Conservation (phyloP, 2,113 vertebrate species). For the Sminthopsis crassicaudata region DNA sequence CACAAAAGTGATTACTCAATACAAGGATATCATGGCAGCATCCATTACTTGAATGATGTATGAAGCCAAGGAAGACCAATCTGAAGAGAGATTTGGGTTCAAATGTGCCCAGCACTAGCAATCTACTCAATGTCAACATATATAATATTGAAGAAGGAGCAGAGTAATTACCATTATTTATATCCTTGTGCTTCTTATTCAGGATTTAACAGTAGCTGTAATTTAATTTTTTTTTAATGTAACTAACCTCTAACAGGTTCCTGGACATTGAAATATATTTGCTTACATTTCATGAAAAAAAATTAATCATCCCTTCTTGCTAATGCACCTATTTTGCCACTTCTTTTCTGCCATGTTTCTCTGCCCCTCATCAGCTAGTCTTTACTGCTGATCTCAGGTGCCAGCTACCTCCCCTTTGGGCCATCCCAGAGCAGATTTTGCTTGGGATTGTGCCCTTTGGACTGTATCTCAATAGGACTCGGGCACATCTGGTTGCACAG, state of each 20-base stretch:
- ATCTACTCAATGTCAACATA: slow-evolving; percentile 1
- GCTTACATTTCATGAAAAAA: not conserved
- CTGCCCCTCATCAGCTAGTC: not conserved
- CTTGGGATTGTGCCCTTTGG: slow-evolving; percentile 72
- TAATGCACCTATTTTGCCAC: not conserved
- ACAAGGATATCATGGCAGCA: not conserved
- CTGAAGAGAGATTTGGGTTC: slow-evolving; percentile 44
- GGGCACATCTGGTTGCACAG: slow-evolving; percentile 85
- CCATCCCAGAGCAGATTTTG: slow-evolving; percentile 69
- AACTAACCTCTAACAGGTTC: slow-evolving; percentile 15
- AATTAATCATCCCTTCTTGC: not conserved
- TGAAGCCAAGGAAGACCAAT: slow-evolving; percentile 30
- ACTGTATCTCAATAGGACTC: slow-evolving; percentile 82
- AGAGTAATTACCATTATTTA: slow-evolving; percentile 12
- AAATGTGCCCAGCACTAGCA: not conserved
- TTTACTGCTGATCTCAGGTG: slow-evolving; percentile 43
- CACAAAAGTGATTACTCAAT: not conserved
- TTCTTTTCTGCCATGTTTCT: not conserved
- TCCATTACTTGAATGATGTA: not conserved
- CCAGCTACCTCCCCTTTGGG: slow-evolving; percentile 69
- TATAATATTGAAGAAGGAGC: slow-evolving; percentile 8
- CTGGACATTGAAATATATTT: not conserved
- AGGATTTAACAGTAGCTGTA: slow-evolving; percentile 25
- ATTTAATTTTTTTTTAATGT: slow-evolving; percentile 52
- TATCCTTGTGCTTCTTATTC: not conserved